These are phyloP conservation scores for Eristalis pertinax DNA, from an alignment of 2,888 invertebrate species.

Conservation along the genomic window DNA sequence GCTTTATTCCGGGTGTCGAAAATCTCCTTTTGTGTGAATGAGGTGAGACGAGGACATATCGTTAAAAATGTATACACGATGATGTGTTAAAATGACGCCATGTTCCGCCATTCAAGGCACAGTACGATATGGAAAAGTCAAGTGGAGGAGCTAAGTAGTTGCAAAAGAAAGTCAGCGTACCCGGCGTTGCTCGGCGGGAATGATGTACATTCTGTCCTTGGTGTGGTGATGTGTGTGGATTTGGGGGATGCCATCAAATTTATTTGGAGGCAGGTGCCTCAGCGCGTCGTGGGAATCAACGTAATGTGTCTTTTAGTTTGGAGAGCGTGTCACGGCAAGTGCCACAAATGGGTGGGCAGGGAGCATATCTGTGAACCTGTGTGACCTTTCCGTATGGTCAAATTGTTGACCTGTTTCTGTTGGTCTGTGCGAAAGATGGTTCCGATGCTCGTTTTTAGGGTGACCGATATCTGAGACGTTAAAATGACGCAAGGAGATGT, in stretches of 20 bases:
- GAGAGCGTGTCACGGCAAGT: background rate
- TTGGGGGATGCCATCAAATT: constrained; percentile 3
- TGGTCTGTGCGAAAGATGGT: no score
- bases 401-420: no score
- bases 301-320: background rate
- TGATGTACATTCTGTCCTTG: constrained; percentile 10
- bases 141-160: constrained; percentile 31
- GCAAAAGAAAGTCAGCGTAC: constrained; percentile 23
- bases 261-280: constrained; percentile 15
- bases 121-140: constrained; percentile 17
- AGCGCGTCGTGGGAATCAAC: background rate
- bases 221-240: background rate
- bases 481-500: no score
- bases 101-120: constrained; percentile 25
- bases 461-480: no score
- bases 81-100: constrained; percentile 70
- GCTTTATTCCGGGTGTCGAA: constrained; percentile 67
- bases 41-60: constrained; percentile 57
- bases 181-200: constrained; percentile 17
- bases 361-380: no score
- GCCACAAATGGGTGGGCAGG: background rate
- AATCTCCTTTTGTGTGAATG: constrained; percentile 65
- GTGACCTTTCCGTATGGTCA: no score
- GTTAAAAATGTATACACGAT: constrained; percentile 71
- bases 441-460: no score